These are phyloP conservation scores for Himantopus leucocephalus DNA, from an alignment of 2,113 vertebrate genomes.

Conservation along the genomic window DNA sequence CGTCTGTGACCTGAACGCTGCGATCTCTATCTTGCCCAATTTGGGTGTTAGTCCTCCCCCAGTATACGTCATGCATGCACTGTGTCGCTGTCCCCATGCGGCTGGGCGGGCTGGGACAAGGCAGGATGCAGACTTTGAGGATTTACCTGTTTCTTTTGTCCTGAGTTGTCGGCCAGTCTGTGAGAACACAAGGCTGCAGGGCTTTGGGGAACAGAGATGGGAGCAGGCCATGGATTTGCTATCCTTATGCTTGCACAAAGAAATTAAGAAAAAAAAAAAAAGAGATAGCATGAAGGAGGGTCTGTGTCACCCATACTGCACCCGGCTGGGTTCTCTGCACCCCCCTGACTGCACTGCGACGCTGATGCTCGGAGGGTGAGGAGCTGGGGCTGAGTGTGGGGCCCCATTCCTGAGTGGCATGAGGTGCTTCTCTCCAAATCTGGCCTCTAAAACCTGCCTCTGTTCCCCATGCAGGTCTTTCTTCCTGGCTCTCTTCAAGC, in stretches of 20 bases:
- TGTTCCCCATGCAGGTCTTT: conserved; percentile 81
- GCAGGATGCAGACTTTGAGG: not conserved
- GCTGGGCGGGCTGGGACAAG: not conserved
- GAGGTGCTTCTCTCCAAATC: not conserved
- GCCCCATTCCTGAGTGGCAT: not conserved
- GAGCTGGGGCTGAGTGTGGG: not conserved
- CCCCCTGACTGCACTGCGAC: not conserved
- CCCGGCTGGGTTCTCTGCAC: too few relatives aligned
- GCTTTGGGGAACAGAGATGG: not conserved
- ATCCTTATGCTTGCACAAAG: not conserved
- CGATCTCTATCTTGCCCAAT: fast-evolving
- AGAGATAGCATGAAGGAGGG: fast-evolving
- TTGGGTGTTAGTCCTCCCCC: not conserved
- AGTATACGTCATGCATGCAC: fast-evolving
- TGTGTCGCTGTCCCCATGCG: fast-evolving
- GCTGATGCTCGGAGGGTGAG: fast-evolving
- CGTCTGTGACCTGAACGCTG: not conserved
- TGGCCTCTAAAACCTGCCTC: not conserved
- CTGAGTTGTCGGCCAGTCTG: not conserved
- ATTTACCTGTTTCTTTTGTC: not conserved
- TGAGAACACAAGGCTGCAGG: not conserved
- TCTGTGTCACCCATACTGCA: not conserved
- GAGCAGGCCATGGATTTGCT: not conserved
- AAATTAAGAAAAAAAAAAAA: too few relatives aligned
- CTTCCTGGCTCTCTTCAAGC: conserved; percentile 93